Evolutionary conservation across 2,888 invertebrate genomes (phyloP).

Genomic region (Sepiola atlantica): DNA sequence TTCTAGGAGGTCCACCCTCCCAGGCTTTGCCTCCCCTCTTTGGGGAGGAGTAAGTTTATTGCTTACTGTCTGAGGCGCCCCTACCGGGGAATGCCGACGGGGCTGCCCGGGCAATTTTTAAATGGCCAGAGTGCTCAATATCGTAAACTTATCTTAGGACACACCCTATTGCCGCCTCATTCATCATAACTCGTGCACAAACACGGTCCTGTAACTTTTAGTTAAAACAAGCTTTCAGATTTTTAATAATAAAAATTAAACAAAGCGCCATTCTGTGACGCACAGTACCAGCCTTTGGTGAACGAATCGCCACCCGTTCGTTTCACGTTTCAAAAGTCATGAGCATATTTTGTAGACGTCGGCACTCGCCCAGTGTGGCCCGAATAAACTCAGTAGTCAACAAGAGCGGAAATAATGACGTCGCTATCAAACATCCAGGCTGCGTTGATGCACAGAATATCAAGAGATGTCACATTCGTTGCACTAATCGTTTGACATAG

Average conservation of each 20-base stretch:
- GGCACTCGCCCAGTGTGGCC: neutral
- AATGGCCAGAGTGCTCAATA: no score
- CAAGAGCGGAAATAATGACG: neutral
- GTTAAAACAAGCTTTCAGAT: neutral
- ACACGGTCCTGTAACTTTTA: neutral
- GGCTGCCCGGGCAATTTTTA: no score
- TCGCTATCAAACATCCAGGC: neutral
- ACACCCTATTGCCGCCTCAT: neutral
- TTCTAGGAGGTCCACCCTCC: no score
- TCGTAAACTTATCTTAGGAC: neutral
- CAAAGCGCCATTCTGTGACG: neutral
- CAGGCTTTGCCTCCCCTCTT: no score
- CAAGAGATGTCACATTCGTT: neutral
- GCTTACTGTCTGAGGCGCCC: no score
- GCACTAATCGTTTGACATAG: neutral
- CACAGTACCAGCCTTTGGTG: neutral
- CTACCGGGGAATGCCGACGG: no score
- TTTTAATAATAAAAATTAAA: neutral
- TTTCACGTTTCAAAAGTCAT: neutral
- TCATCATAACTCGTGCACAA: neutral
- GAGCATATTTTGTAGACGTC: neutral
- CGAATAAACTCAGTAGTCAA: neutral
- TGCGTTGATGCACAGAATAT: neutral
- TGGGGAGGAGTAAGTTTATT: no score
- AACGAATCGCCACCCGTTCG: neutral